These are phyloP conservation scores for Passerina amoena DNA, from an alignment of 2,113 vertebrate species.

Conservation along the genomic window DNA sequence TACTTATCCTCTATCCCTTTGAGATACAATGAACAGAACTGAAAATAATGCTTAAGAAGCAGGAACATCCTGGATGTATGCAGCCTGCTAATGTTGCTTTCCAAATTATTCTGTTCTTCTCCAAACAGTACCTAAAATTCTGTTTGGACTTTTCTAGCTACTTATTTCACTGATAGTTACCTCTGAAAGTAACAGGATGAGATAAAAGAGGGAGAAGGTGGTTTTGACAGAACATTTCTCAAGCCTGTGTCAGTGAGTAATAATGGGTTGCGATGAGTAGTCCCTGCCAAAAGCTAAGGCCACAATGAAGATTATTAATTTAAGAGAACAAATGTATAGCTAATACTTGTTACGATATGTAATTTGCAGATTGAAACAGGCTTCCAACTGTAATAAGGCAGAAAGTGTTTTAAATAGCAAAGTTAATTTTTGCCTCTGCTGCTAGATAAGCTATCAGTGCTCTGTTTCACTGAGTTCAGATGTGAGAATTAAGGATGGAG, in stretches of 20 bases:
- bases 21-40: neutral
- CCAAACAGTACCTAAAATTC: neutral
- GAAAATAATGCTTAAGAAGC: neutral
- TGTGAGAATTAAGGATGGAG: neutral
- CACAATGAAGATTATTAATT: neutral
- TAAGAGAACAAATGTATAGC: neutral
- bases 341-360: neutral
- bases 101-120: neutral
- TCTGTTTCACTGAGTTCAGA: neutral
- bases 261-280: neutral
- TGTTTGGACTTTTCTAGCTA: neutral
- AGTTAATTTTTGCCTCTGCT: constrained; percentile 13
- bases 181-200: neutral
- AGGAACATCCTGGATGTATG: neutral
- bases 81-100: neutral
- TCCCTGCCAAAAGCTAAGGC: neutral
- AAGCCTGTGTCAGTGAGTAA: neutral
- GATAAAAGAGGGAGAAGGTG: neutral
- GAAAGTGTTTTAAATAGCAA: constrained; percentile 14
- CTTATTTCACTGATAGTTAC: neutral
- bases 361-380: constrained; percentile 17
- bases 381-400: neutral
- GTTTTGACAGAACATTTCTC: neutral
- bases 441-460: neutral
- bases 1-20: neutral